phyloP scores from a whole-genome alignment of 2,113 vertebrate species.

The Phalacrocorax carbo region DNA sequence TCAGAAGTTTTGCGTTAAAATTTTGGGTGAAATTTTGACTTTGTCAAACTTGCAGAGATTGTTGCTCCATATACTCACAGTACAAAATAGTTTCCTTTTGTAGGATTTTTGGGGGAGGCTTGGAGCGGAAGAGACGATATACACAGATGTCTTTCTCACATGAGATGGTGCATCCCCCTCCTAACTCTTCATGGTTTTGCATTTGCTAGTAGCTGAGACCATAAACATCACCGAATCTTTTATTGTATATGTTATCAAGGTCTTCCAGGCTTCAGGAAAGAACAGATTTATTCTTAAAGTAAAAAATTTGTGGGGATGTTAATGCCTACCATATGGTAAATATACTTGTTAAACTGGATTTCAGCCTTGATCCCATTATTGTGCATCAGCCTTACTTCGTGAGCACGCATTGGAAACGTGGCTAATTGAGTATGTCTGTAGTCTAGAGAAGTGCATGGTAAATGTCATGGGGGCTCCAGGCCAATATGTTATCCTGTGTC shows the following conservation, averaged over 20 bases:
- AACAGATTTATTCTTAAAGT: background rate
- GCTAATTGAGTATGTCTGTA: conserved; percentile 23
- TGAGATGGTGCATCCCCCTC: background rate
- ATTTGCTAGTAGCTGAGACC: background rate
- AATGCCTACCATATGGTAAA: conserved; percentile 60
- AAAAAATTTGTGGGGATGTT: conserved; percentile 3
- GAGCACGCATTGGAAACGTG: conserved; percentile 17
- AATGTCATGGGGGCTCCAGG: background rate
- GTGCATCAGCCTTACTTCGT: conserved; percentile 1
- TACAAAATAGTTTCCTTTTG: background rate
- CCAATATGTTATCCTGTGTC: background rate
- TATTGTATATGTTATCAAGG: background rate
- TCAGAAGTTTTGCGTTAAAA: background rate
- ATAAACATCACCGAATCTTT: background rate
- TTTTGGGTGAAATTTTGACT: background rate
- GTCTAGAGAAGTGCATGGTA: background rate
- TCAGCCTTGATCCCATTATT: conserved; percentile 59
- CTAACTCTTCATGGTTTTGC: background rate
- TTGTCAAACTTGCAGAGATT: background rate
- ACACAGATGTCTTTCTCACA: background rate
- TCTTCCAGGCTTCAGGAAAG: background rate
- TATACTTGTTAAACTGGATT: conserved; percentile 63
- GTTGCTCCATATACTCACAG: background rate
- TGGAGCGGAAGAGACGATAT: background rate
- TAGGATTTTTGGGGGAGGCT: background rate